Evolutionary conservation across 2,113 vertebrate species (phyloP).

Genomic region (Mugil cephalus): DNA sequence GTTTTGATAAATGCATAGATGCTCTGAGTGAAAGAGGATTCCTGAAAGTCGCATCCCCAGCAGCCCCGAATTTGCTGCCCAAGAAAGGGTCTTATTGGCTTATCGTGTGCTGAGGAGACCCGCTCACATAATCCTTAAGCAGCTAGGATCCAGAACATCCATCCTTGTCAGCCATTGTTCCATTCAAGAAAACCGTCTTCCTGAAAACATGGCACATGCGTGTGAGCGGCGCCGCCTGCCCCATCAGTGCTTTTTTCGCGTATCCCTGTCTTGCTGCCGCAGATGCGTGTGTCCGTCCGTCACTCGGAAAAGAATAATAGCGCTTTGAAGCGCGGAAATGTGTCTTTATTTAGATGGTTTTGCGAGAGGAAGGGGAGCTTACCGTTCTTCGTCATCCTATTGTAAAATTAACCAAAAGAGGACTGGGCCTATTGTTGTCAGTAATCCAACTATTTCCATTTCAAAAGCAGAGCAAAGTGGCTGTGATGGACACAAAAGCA

Average conservation of each 20-base stretch:
- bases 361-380: conserved; percentile 37
- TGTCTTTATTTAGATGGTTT: conserved; percentile 55
- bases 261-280: conserved; percentile 46
- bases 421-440: conserved; percentile 51
- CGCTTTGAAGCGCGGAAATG: conserved; percentile 34
- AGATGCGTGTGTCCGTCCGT: conserved; percentile 12
- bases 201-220: conserved; percentile 33
- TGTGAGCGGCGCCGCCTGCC: conserved; percentile 26
- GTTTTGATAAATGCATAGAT: conserved; percentile 46
- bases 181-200: conserved; percentile 39
- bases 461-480: conserved; percentile 66
- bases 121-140: conserved; percentile 76
- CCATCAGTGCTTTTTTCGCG: conserved; percentile 51
- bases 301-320: conserved; percentile 24
- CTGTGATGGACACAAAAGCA: conserved; percentile 64
- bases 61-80: conserved; percentile 62
- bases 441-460: conserved; percentile 75
- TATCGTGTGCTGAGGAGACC: conserved; percentile 69
- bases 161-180: conserved; percentile 75
- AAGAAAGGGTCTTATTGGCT: conserved; percentile 76
- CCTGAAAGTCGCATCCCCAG: conserved; percentile 60
- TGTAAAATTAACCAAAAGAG: conserved; percentile 53
- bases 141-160: conserved; percentile 75
- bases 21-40: conserved; percentile 56
- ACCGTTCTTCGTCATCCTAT: conserved; percentile 32